A percentile compares a stretch with the other conserved stretches of the same genome.
phyloP scores from a whole-genome alignment of 1,140 invertebrate species.

The Conus ventricosus region DNA sequence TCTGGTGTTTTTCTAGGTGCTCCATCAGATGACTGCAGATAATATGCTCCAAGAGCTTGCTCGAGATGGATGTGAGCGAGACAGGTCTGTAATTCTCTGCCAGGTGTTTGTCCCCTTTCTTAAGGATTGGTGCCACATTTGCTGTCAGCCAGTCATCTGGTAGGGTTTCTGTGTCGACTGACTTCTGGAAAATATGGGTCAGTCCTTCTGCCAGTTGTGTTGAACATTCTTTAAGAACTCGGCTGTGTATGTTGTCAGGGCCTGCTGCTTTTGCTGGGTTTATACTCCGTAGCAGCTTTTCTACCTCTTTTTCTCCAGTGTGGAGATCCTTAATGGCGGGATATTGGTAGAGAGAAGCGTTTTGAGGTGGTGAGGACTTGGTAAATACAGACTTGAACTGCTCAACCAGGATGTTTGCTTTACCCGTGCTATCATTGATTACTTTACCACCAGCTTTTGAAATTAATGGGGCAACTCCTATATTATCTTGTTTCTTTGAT shows the following conservation, averaged over 20 bases:
- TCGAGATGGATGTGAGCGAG: slow-evolving; percentile 24
- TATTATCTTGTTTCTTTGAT: slow-evolving; percentile 40
- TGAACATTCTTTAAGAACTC: background rate
- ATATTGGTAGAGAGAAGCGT: no score
- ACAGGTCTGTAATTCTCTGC: slow-evolving; percentile 41
- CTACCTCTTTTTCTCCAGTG: background rate
- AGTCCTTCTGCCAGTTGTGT: background rate
- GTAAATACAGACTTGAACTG: slow-evolving; percentile 46
- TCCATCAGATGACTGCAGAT: slow-evolving; percentile 39
- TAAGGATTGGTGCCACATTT: slow-evolving; percentile 28
- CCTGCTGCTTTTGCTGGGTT: slow-evolving; percentile 22
- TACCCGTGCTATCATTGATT: slow-evolving; percentile 37
- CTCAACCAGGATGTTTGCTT: slow-evolving; percentile 44
- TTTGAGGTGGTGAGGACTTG: background rate
- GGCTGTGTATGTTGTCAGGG: slow-evolving; percentile 15
- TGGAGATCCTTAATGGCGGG: background rate
- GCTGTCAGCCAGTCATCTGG: slow-evolving; percentile 30
- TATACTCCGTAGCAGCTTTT: slow-evolving; percentile 31
- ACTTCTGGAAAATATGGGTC: slow-evolving; percentile 19
- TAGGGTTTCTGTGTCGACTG: background rate
- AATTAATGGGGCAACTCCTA: slow-evolving; percentile 37
- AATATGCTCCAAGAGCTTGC: slow-evolving; percentile 41
- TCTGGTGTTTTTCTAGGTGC: slow-evolving; percentile 27
- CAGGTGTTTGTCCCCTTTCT: slow-evolving; percentile 39
- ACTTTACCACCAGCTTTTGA: slow-evolving; percentile 37